Conservation (phyloP, 2,888 invertebrate genomes). For the Chirona hameri region DNA sequence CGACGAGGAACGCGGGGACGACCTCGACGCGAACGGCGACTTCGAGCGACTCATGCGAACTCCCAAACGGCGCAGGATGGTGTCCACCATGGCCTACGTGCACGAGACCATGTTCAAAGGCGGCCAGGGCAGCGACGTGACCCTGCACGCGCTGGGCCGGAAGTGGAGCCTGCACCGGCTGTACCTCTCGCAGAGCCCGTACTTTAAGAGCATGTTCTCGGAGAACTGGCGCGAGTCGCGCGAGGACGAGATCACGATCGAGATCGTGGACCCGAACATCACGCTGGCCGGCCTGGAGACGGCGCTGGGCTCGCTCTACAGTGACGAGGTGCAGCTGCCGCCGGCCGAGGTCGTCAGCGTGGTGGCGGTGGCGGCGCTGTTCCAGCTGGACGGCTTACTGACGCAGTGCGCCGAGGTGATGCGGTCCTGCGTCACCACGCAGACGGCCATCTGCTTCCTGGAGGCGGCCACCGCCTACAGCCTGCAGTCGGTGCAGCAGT, state of each 20-base stretch:
- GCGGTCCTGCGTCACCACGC: constrained; percentile 65
- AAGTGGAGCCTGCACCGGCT: not conserved
- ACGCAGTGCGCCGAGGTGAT: constrained; percentile 69
- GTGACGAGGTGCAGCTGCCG: constrained; percentile 66
- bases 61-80: not conserved
- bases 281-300: constrained; percentile 62
- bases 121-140: constrained; percentile 3
- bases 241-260: constrained; percentile 61
- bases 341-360: constrained; percentile 38
- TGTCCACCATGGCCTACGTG: constrained; percentile 9
- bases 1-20: not conserved
- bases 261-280: constrained; percentile 67
- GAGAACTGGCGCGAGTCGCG: constrained; percentile 71
- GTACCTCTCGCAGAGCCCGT: constrained; percentile 58
- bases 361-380: constrained; percentile 57
- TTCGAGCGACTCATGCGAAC: not conserved
- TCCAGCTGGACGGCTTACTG: constrained; percentile 68
- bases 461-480: constrained; percentile 66
- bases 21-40: not conserved
- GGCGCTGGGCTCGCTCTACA: constrained; percentile 71
- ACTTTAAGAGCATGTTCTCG: constrained; percentile 75
- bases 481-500: constrained; percentile 58
- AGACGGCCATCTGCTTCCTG: constrained; percentile 66
- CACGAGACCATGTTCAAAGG: constrained; percentile 5
- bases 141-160: not conserved